These are phyloP conservation scores for Morus bassanus DNA, from an alignment of 2,797 vertebrate genomes.

Conservation along the genomic window DNA sequence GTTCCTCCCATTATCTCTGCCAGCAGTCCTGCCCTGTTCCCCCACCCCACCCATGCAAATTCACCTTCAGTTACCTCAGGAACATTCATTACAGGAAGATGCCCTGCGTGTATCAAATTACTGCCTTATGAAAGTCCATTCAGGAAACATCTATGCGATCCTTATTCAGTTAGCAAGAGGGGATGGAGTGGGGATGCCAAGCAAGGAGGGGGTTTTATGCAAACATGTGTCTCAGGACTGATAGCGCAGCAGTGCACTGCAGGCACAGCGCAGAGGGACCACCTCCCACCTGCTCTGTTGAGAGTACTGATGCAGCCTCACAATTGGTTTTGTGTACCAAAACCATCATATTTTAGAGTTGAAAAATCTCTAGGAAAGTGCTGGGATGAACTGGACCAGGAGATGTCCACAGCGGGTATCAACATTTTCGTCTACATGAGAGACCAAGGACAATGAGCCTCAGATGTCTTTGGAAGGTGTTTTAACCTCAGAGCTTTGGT, in stretches of 20 bases:
- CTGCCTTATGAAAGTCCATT: neutral
- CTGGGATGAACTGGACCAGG: neutral
- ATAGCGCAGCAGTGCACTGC: neutral
- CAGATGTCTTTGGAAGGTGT: neutral
- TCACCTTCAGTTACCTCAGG: neutral
- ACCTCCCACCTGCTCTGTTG: neutral
- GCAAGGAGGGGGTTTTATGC: neutral
- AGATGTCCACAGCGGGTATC: neutral
- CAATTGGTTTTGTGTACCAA: neutral
- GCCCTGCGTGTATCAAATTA: conserved; percentile 19
- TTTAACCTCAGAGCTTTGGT: neutral
- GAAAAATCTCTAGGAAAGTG: neutral
- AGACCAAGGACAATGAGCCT: neutral
- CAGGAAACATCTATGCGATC: neutral
- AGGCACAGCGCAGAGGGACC: neutral
- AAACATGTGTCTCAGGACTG: neutral
- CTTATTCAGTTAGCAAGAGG: conserved; percentile 14
- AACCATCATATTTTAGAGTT: neutral
- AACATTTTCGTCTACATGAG: neutral
- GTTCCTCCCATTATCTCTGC: neutral
- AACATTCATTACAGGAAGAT: conserved; percentile 27
- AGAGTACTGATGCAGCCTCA: neutral
- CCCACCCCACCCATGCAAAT: neutral
- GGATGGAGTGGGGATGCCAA: neutral
- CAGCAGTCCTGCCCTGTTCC: neutral